Conservation (phyloP, 92 coral and sea anemone species). For the Plumapathes pennacea region DNA sequence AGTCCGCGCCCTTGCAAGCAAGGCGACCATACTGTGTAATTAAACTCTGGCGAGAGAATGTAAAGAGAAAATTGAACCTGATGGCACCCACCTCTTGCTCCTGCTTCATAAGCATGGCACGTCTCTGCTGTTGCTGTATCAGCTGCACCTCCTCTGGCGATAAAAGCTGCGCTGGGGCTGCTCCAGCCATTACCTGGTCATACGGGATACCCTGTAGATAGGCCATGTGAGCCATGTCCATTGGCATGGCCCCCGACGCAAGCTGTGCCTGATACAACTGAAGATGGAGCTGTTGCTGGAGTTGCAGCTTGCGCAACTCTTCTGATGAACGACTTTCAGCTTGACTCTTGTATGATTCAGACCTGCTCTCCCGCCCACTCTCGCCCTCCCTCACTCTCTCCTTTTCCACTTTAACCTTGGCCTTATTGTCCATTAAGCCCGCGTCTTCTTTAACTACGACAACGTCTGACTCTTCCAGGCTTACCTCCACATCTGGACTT, state of each 20-base stretch:
- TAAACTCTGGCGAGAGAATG: no score
- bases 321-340: no score
- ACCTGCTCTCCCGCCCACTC: background rate
- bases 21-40: no score
- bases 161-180: constrained; percentile 37
- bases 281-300: constrained; percentile 41
- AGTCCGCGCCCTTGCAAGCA: no score
- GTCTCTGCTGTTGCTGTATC: constrained; percentile 47
- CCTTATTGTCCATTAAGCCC: constrained; percentile 6
- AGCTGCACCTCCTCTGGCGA: constrained; percentile 52
- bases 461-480: constrained; percentile 44
- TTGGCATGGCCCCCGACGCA: constrained; percentile 26
- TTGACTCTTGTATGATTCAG: background rate
- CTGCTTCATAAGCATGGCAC: constrained; percentile 29
- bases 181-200: constrained; percentile 26
- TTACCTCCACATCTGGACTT: constrained; percentile 19
- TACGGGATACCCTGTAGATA: constrained; percentile 38
- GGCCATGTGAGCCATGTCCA: constrained; percentile 45
- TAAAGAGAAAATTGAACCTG: no score
- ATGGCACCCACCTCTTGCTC: constrained; percentile 47
- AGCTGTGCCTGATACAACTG: constrained; percentile 42
- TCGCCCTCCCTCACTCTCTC: constrained; percentile 31
- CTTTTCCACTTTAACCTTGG: constrained; percentile 29
- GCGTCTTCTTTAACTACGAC: constrained; percentile 51
- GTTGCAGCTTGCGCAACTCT: constrained; percentile 42